Conservation (phyloP, 2,888 invertebrate genomes). For the Eubasilissa splendida region DNA sequence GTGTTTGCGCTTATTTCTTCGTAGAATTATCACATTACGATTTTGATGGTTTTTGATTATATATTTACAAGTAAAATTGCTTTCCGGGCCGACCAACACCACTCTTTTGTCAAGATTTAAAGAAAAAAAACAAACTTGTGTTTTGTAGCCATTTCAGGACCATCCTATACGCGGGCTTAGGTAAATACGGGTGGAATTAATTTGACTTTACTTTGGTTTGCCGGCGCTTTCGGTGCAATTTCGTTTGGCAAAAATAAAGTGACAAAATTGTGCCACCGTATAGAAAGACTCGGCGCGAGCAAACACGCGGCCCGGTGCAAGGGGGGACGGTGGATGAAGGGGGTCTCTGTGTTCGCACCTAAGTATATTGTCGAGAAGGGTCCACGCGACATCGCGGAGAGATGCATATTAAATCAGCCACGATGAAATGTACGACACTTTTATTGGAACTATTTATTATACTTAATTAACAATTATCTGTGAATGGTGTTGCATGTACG, state of each 20-base stretch:
- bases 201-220: conserved; percentile 49
- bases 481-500: too few relatives aligned
- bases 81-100: too few relatives aligned
- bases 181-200: conserved; percentile 51
- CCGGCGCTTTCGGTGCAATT: conserved; percentile 47
- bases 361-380: not conserved
- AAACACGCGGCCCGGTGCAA: conserved; percentile 7
- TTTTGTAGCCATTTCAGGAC: not conserved
- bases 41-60: too few relatives aligned
- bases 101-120: too few relatives aligned
- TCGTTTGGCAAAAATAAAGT: conserved; percentile 50
- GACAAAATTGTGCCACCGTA: conserved; percentile 40
- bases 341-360: not conserved
- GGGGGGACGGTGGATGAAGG: not conserved
- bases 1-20: too few relatives aligned
- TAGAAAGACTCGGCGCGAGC: conserved; percentile 19
- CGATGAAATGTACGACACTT: too few relatives aligned
- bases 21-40: too few relatives aligned
- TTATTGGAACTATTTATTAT: too few relatives aligned
- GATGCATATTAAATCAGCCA: not conserved
- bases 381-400: not conserved
- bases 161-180: conserved; percentile 35
- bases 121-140: too few relatives aligned
- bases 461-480: too few relatives aligned
- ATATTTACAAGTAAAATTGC: too few relatives aligned